Evolutionary conservation across 2,888 invertebrate species (phyloP), one percentile per base, ranked within the genome.

Genomic region (Drosophila pegasa): DNA sequence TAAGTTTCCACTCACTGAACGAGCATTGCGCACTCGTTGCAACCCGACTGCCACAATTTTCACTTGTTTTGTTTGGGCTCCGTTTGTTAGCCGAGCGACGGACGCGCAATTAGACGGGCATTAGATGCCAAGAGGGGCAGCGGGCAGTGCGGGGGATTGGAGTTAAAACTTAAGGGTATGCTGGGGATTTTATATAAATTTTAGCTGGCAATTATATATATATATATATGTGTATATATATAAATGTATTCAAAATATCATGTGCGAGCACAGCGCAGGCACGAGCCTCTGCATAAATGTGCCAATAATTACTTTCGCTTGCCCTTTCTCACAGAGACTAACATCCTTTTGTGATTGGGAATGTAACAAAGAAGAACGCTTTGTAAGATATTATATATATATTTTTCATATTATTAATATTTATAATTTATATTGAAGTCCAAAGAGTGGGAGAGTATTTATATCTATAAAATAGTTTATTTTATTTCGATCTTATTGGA

Each of bases 241-340:
- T 67, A 77, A 64, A 78, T 72, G 79, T 77, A 78, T 75, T 78
- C 71, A 71, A 84, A 78, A 82, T 84, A 80, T 80, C 72, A 75
- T 73, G 71, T 71, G 78, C 62, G 67, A 22, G 55, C 62, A 18
- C 60, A 27, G 63, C 48, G 40, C 81, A 76, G 78, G 85, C 67
- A 48, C 81, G 82, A 80, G 85, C 69, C 75, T 57, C 62, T 83
- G 85, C 83, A 85, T 84, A 84, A 84, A 85, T 85, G 85, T 83
- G 85, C 83, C 83, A 85, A 84, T 84, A 84, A 84, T 84, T 85
- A 84, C 80, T 77, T 85, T 83, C 10, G 16, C 6, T 35, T 35
- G 35, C 50, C 35, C 50, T 50, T 22, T 5, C 5, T 1, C 0
- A 2, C 1, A 16, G 20, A 25, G 35, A n/a, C n/a, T 6, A 3